Conservation (phyloP, 2,888 invertebrate species). For the Heterodera filipjevi region DNA sequence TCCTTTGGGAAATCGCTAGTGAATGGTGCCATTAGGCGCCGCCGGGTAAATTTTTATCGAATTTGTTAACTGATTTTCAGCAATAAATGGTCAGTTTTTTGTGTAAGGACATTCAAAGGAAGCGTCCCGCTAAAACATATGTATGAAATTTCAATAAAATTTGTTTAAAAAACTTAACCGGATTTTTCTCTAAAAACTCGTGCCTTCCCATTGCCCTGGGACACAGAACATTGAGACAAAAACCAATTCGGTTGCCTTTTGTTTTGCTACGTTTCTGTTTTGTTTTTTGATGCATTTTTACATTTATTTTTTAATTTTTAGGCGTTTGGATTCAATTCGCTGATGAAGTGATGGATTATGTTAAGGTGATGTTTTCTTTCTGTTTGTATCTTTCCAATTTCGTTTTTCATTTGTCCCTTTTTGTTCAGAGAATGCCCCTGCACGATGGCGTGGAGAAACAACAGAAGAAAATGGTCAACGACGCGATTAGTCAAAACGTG, state of each 20-base stretch:
- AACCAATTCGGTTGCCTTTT: background rate
- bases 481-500: constrained; percentile 13
- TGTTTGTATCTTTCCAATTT: background rate
- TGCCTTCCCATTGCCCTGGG: too few species aligned
- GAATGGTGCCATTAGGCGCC: too few species aligned
- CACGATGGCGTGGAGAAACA: constrained; percentile 4
- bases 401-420: background rate
- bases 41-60: too few species aligned
- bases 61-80: too few species aligned
- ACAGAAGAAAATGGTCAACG: constrained; percentile 19
- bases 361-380: constrained; percentile 7
- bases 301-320: background rate
- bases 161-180: too few species aligned
- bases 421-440: constrained; percentile 14
- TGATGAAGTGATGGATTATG: constrained; percentile 23
- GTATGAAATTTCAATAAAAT: too few species aligned
- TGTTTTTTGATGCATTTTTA: background rate
- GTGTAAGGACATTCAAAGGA: too few species aligned
- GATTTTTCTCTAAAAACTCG: too few species aligned
- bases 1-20: too few species aligned
- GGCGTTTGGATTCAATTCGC: constrained; percentile 28
- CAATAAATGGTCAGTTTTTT: too few species aligned
- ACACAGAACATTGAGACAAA: too few species aligned
- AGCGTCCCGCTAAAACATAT: too few species aligned
- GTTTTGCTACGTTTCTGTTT: background rate